phyloP scores from a whole-genome alignment of 1,140 invertebrate species.

The Ganaspis sp. region DNA sequence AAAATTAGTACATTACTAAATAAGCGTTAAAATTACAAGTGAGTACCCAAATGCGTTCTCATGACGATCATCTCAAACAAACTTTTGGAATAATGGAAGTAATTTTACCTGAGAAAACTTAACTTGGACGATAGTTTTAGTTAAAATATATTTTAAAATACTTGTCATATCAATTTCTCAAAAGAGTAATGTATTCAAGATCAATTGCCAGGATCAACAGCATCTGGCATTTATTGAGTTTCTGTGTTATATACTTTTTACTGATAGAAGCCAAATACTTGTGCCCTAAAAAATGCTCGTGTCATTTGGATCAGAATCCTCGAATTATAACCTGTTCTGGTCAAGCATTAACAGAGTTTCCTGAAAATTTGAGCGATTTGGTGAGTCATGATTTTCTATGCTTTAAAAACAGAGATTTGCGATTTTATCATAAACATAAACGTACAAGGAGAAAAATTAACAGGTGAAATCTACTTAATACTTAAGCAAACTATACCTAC shows the following conservation, averaged over 20 bases:
- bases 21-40: background rate
- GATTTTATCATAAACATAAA: background rate
- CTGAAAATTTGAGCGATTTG: conserved; percentile 27
- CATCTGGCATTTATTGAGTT: background rate
- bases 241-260: background rate
- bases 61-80: background rate
- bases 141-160: background rate
- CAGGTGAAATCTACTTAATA: no score
- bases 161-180: background rate
- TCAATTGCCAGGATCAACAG: background rate
- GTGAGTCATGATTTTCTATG: conserved; percentile 21
- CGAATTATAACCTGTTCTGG: conserved; percentile 20
- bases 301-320: background rate
- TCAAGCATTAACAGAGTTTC: background rate
- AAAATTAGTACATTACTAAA: background rate
- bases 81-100: background rate
- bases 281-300: background rate
- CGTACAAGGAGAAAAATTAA: no score
- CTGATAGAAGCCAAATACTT: background rate
- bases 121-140: background rate
- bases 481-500: no score
- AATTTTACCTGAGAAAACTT: background rate
- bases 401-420: background rate
- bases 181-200: background rate
- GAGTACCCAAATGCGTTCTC: background rate